These are phyloP conservation scores for Neotoxoptera formosana DNA, from an alignment of 1,140 invertebrate genomes.

Conservation along the genomic window DNA sequence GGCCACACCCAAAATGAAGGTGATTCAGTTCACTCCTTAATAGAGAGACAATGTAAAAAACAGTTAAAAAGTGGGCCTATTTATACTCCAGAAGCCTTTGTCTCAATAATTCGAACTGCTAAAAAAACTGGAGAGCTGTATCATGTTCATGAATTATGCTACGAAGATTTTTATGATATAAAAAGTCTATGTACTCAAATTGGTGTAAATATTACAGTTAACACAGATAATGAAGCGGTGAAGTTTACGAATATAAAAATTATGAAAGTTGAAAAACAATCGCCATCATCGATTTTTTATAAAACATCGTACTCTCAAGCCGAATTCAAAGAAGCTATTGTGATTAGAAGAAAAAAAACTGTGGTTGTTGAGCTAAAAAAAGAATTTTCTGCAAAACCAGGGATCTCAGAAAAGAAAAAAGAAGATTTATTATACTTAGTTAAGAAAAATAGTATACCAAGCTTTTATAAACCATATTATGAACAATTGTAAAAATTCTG, in stretches of 20 bases:
- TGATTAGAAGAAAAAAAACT: constrained; percentile 38
- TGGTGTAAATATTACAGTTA: constrained; percentile 37
- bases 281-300: constrained; percentile 42
- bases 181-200: constrained; percentile 19
- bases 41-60: constrained; percentile 35
- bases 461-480: constrained; percentile 49
- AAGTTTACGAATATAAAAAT: constrained; percentile 33
- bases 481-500: constrained; percentile 48
- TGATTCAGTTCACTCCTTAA: constrained; percentile 36
- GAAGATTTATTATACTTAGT: constrained; percentile 46
- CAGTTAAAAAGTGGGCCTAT: constrained; percentile 34
- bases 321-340: constrained; percentile 39
- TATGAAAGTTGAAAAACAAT: constrained; percentile 39
- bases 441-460: constrained; percentile 34
- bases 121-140: constrained; percentile 25
- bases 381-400: constrained; percentile 45
- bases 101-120: constrained; percentile 2
- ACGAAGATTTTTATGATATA: constrained; percentile 45
- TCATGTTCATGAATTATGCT: constrained; percentile 42
- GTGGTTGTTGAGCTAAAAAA: constrained; percentile 10
- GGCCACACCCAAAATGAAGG: constrained; percentile 55
- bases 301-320: constrained; percentile 33
- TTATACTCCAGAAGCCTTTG: constrained; percentile 1
- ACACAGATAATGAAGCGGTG: constrained; percentile 37
- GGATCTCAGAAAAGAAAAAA: constrained; percentile 47